phyloP scores from a whole-genome alignment of 2,888 invertebrate species.

The Drosophila mercatorum region DNA sequence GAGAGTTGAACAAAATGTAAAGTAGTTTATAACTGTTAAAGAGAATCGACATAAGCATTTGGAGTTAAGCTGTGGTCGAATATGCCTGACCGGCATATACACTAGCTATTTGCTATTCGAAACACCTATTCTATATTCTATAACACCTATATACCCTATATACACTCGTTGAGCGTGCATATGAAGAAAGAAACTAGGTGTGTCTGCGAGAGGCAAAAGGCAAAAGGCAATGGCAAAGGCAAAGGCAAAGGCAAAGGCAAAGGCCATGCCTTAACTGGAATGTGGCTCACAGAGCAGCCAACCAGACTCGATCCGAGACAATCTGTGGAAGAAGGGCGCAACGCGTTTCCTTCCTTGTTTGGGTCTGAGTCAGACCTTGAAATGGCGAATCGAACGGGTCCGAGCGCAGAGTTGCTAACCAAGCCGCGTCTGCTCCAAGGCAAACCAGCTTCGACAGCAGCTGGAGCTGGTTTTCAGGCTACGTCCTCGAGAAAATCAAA shows the following conservation, averaged over 20 bases:
- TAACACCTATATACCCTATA: background rate
- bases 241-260: slow-evolving; percentile 29
- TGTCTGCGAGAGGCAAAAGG: slow-evolving; percentile 49
- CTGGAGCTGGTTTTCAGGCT: slow-evolving; percentile 71
- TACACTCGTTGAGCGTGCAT: background rate
- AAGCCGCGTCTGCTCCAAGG: slow-evolving; percentile 57
- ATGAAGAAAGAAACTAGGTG: slow-evolving; percentile 63
- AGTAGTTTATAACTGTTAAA: too few relatives aligned
- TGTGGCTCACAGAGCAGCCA: slow-evolving; percentile 50
- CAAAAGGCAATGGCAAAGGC: slow-evolving; percentile 29
- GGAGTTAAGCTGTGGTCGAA: background rate
- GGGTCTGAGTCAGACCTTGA: slow-evolving; percentile 74
- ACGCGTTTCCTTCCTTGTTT: slow-evolving; percentile 66
- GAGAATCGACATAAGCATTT: too few relatives aligned
- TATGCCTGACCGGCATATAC: background rate
- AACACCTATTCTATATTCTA: too few relatives aligned
- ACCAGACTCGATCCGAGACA: slow-evolving; percentile 1
- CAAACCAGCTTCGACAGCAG: slow-evolving; percentile 70
- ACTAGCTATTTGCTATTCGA: too few relatives aligned
- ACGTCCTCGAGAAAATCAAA: slow-evolving; percentile 70
- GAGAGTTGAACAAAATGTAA: background rate
- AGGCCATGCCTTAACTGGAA: slow-evolving; percentile 73
- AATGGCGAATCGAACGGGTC: slow-evolving; percentile 51
- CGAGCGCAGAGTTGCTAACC: slow-evolving; percentile 1
- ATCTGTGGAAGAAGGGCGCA: slow-evolving; percentile 51